Percentiles rank a stretch among this genome's conserved stretches.
These are phyloP conservation scores for Epistrophella euchroma DNA, from an alignment of 2,888 invertebrate genomes.

Conservation along the genomic window DNA sequence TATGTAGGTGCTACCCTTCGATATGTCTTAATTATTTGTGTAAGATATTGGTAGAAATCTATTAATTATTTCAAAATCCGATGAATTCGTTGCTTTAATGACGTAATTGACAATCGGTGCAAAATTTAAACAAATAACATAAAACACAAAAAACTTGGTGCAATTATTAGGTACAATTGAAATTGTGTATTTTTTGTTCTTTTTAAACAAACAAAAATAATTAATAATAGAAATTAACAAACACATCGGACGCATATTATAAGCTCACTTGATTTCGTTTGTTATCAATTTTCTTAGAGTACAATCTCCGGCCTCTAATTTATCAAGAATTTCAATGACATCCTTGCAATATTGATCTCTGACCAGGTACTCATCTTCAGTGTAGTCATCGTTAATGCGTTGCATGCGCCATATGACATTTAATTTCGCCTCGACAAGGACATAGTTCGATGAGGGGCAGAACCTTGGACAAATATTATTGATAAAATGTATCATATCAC, in stretches of 20 bases:
- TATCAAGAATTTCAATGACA: constrained; percentile 81
- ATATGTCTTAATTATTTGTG: not conserved
- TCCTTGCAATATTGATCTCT: constrained; percentile 82
- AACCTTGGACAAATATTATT: constrained; percentile 82
- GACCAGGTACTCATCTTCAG: constrained; percentile 80
- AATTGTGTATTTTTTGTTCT: not conserved
- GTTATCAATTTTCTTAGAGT: constrained; percentile 81
- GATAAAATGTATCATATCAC: constrained; percentile 82
- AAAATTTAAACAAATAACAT: not conserved
- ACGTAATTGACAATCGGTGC: not conserved
- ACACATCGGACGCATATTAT: not conserved
- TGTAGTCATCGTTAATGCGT: constrained; percentile 79
- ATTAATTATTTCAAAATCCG: not conserved
- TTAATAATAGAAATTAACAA: not conserved
- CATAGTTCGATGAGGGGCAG: constrained; percentile 82
- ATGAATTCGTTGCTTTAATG: not conserved
- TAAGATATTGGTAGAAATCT: not conserved
- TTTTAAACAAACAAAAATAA: not conserved
- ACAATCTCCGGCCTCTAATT: constrained; percentile 83
- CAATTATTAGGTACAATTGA: constrained; percentile 15
- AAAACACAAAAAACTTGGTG: not conserved
- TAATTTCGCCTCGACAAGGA: constrained; percentile 83
- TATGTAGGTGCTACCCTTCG: not conserved
- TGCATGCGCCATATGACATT: constrained; percentile 83
- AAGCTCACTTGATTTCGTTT: constrained; percentile 80